A percentile compares a stretch with the other conserved stretches of the same genome.
Conservation (phyloP, 2,797 vertebrate genomes). For the Pitangus sulphuratus region DNA sequence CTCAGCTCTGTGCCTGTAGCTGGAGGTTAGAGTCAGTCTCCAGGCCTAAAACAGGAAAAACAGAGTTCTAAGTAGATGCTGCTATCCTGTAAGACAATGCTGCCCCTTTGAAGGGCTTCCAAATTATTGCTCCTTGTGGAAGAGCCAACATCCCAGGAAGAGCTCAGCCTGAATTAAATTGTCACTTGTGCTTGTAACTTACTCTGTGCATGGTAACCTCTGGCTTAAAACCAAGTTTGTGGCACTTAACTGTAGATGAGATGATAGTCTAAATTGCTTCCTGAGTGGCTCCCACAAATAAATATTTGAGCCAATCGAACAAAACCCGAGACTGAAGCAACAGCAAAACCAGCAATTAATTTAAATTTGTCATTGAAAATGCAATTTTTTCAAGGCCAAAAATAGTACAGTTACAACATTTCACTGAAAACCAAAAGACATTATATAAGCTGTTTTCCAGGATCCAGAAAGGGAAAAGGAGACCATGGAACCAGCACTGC, state of each 20-base stretch:
- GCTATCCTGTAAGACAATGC: neutral
- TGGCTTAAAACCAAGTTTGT: neutral
- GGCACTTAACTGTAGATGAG: neutral
- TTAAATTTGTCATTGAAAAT: conserved; percentile 26
- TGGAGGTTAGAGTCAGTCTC: neutral
- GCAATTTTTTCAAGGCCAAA: neutral
- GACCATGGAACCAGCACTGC: fast-evolving
- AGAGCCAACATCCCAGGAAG: neutral
- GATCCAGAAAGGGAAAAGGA: neutral
- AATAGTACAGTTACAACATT: neutral
- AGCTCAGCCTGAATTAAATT: neutral
- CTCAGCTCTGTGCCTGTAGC: neutral
- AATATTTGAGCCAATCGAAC: conserved; percentile 24
- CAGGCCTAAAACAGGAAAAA: neutral
- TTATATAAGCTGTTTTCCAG: neutral
- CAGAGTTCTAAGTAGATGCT: neutral
- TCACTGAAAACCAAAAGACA: neutral
- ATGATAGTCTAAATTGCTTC: conserved; percentile 18
- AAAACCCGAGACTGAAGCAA: neutral
- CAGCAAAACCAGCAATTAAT: conserved; percentile 32
- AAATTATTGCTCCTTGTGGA: neutral
- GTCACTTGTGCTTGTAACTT: neutral
- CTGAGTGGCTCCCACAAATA: conserved; percentile 14
- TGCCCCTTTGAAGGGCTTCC: neutral
- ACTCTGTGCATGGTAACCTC: neutral